These are phyloP conservation scores for Peromyscus eremicus DNA, from an alignment of 2,797 vertebrate genomes.

Conservation along the genomic window DNA sequence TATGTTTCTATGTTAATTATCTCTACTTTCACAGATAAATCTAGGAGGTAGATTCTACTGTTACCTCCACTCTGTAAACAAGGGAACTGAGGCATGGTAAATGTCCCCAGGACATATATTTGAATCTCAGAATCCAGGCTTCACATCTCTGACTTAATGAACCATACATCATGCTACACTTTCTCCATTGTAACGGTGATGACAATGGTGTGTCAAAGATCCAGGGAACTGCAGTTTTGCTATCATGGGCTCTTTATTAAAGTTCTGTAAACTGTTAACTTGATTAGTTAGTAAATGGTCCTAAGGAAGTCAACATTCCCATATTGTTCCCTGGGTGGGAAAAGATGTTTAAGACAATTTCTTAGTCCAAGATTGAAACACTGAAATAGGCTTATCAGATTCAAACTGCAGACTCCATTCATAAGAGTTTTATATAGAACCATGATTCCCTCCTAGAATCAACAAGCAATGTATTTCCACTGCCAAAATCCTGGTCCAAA, in stretches of 20 bases:
- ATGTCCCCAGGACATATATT: neutral
- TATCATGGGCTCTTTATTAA: neutral
- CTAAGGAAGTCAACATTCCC: neutral
- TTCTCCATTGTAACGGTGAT: neutral
- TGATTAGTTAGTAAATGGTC: neutral
- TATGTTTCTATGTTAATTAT: conserved; percentile 5
- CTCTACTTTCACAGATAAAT: neutral
- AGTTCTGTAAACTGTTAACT: neutral
- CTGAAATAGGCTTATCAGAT: neutral
- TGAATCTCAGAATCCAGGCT: neutral
- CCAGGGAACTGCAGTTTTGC: neutral
- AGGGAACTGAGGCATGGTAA: neutral
- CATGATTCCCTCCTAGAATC: neutral
- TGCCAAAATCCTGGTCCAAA: neutral
- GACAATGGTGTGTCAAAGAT: neutral
- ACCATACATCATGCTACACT: neutral
- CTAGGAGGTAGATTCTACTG: neutral
- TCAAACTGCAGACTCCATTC: neutral
- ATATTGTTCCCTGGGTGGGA: neutral
- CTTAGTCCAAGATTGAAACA: neutral
- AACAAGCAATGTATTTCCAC: neutral
- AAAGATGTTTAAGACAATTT: neutral
- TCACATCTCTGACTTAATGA: neutral
- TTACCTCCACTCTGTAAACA: neutral
- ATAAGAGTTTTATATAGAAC: neutral